These are phyloP conservation scores for Zaprionus bogoriensis DNA, from an alignment of 2,888 invertebrate genomes.

Conservation along the genomic window DNA sequence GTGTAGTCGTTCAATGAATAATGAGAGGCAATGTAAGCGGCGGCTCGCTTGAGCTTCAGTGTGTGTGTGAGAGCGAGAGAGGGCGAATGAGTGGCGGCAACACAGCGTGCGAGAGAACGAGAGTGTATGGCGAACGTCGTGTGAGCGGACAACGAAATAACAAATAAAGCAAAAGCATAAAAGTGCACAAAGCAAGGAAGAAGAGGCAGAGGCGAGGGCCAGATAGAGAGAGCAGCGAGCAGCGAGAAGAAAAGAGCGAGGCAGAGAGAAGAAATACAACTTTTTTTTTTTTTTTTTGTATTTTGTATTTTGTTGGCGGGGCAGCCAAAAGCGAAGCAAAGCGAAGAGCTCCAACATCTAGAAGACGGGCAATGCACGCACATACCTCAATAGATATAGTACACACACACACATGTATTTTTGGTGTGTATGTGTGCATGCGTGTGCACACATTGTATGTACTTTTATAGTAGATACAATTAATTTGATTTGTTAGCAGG, in stretches of 20 bases:
- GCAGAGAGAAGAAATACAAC: constrained; percentile 57
- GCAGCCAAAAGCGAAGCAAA: constrained; percentile 56
- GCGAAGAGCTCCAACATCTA: constrained; percentile 61
- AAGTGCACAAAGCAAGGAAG: constrained; percentile 70
- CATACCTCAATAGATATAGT: constrained; percentile 46
- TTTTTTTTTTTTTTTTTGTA: constrained; percentile 42
- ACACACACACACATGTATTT: neutral
- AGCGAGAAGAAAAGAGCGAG: constrained; percentile 24
- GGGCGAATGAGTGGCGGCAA: constrained; percentile 35
- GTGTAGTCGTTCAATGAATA: constrained; percentile 74
- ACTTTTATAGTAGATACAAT: constrained; percentile 46
- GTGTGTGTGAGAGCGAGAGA: constrained; percentile 28
- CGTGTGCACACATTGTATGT: constrained; percentile 5
- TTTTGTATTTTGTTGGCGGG: constrained; percentile 46
- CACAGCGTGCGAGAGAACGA: constrained; percentile 31
- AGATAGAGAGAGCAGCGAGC: constrained; percentile 26
- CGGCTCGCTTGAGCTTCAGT: constrained; percentile 6
- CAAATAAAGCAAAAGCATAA: constrained; percentile 70
- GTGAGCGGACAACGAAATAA: constrained; percentile 60
- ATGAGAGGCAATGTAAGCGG: constrained; percentile 70
- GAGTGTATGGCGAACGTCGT: constrained; percentile 42
- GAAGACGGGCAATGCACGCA: constrained; percentile 66
- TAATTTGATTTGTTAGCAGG: constrained; percentile 62
- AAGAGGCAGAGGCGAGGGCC: constrained; percentile 40
- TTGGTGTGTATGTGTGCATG: constrained; percentile 6